Evolutionary conservation across 2,113 vertebrate genomes (phyloP), one percentile per base, ranked within the genome.

Genomic region (Tetraodon nigroviridis): DNA sequence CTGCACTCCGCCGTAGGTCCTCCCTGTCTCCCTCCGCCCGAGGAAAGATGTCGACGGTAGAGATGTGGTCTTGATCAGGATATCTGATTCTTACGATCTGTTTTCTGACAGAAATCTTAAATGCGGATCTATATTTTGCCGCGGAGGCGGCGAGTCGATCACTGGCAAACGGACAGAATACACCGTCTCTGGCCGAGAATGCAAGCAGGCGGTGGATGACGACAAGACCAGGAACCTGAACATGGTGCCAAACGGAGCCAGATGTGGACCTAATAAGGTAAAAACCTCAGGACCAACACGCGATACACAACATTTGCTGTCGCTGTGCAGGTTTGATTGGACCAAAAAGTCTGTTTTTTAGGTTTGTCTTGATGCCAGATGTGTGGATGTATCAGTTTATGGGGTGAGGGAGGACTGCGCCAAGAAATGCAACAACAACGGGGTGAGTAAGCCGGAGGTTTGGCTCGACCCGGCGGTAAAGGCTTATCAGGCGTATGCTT

Each of bases 351-450:
- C 0, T 62, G 16, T 59, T 45, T 82, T 3, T 7, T 80, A 98
- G 95, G 91, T 97, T 40, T 98, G 95, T 82, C 89, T 91, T 0
- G 55, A 88, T 0, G 87, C 92, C 46, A 82, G 7, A 58, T 98
- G 95, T 80, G 88, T 87, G 74, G 90, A 89, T 13, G 18, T 92
- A 0, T 79, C 69, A 0, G 84, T 93, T 21, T 95, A 94, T 0
- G 90, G 92, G 19, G 67, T 61, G 37, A 75, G 75, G 48, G 82
- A 88, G 40, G 91, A 93, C 21, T 97, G 94, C 73, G 89, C 92
- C 0, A 84, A 89, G 48, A 92, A 89, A 70, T 97, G 95, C 84
- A 91, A 77, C 59, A 86, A 80, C 66, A 92, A 84, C 0, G 94
- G 95, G 80, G 95, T 95, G 69, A 0, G 92, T 44, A 18, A 27